Conservation (phyloP, 2,113 vertebrate species). For the Tilapia sparmanii region DNA sequence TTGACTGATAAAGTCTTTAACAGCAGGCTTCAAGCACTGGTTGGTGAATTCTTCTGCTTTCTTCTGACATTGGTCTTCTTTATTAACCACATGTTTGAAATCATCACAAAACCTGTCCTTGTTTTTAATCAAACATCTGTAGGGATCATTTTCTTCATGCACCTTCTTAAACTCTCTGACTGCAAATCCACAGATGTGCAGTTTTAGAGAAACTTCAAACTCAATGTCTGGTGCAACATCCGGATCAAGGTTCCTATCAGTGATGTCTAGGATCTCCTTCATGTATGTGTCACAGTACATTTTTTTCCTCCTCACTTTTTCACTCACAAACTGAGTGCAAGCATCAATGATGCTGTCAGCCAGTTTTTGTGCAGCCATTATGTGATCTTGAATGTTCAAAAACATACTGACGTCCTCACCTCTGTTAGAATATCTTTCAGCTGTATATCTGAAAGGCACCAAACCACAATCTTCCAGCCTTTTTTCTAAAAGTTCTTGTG, state of each 20-base stretch:
- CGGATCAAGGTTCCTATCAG: not conserved
- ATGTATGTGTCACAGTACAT: not conserved
- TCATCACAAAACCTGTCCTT: not conserved
- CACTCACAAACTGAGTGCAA: not conserved
- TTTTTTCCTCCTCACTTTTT: not conserved
- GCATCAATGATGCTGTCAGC: not conserved
- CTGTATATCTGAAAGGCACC: not conserved
- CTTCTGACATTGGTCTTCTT: not conserved
- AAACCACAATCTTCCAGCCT: not conserved
- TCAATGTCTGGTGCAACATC: not conserved
- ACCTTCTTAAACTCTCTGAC: not conserved
- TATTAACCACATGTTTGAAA: not conserved
- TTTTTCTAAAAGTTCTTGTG: not conserved
- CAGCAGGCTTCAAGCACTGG: not conserved
- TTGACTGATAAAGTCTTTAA: rapidly evolving
- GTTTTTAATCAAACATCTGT: not conserved
- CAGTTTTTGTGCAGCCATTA: not conserved
- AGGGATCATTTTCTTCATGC: not conserved
- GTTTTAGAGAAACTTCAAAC: not conserved
- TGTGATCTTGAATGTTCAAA: not conserved
- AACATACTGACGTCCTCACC: not conserved
- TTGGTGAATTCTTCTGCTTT: not conserved
- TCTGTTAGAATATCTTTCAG: not conserved
- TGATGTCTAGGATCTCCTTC: not conserved
- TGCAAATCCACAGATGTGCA: rapidly evolving